Percentiles rank a stretch among this genome's conserved stretches.
Evolutionary conservation across 1,140 invertebrate genomes (phyloP).

Genomic region (Danaus melanippus): DNA sequence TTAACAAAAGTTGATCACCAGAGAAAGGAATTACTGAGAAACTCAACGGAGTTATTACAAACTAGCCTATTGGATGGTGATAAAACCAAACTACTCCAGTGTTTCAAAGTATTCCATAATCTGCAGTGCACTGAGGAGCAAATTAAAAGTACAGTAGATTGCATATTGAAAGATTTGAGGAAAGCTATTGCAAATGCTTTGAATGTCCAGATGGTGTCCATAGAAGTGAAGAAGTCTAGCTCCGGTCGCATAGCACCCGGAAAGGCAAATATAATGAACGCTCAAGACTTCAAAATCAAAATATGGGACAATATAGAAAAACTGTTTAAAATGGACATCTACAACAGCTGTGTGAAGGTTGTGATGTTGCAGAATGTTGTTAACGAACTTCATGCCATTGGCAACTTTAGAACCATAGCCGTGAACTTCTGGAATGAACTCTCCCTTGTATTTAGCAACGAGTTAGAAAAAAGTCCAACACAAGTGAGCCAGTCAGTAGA

Average conservation of each 20-base stretch:
- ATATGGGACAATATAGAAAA: conserved; percentile 70
- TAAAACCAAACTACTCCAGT: conserved; percentile 57
- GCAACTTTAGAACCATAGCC: conserved; percentile 69
- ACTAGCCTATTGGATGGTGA: conserved; percentile 69
- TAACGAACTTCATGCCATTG: conserved; percentile 69
- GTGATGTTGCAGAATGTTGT: conserved; percentile 73
- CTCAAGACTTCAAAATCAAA: conserved; percentile 64
- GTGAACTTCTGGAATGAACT: conserved; percentile 71
- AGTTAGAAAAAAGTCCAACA: conserved; percentile 74
- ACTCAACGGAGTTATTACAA: conserved; percentile 69
- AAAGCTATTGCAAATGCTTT: conserved; percentile 50
- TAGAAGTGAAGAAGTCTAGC: conserved; percentile 52
- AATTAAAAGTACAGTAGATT: conserved; percentile 54
- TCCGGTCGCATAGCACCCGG: conserved; percentile 55
- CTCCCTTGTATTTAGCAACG: conserved; percentile 63
- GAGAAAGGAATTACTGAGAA: conserved; percentile 46
- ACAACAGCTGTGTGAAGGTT: conserved; percentile 59
- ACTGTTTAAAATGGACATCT: conserved; percentile 58
- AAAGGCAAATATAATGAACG: conserved; percentile 66
- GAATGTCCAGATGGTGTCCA: conserved; percentile 58
- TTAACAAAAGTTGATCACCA: conserved; percentile 45
- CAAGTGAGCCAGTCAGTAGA: conserved; percentile 90
- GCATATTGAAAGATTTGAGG: conserved; percentile 47
- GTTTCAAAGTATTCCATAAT: conserved; percentile 69
- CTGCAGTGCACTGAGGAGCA: conserved; percentile 65